A percentile compares a stretch with the other conserved stretches of the same genome.
Conservation (phyloP, 2,797 vertebrate species). For the Perodicticus potto region DNA sequence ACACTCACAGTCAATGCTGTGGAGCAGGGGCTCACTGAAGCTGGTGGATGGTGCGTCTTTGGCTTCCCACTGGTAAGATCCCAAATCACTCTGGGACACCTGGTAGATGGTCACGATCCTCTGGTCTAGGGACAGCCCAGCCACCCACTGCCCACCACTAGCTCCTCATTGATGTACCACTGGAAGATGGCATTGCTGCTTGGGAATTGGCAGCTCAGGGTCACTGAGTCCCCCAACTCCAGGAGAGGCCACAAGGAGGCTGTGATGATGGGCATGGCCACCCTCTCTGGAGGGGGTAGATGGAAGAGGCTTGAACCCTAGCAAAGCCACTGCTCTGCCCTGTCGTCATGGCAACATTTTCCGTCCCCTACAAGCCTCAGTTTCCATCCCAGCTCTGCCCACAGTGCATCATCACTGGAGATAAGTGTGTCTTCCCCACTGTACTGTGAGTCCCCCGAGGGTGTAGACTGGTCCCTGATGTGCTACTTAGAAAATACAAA, state of each 20-base stretch:
- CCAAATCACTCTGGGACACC: background rate
- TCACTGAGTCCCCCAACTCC: background rate
- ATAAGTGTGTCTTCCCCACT: no score
- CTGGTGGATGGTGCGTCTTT: background rate
- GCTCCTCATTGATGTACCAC: background rate
- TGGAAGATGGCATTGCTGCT: background rate
- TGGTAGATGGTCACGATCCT: background rate
- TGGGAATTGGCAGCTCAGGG: background rate
- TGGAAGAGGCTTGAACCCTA: background rate
- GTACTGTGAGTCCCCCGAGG: no score
- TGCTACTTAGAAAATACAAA: no score
- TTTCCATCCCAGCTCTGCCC: no score
- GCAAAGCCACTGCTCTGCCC: background rate
- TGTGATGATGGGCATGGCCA: background rate
- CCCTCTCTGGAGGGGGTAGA: background rate
- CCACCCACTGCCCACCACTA: background rate
- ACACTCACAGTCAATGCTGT: constrained; percentile 49
- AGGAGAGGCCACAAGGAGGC: background rate
- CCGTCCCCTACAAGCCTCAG: background rate
- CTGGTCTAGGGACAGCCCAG: background rate
- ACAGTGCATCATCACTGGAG: no score
- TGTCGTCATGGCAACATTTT: background rate
- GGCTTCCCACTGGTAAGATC: background rate
- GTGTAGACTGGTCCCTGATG: no score
- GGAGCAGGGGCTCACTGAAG: background rate